Conservation (phyloP, 1,140 invertebrate genomes). For the Temnothorax nylanderi region DNA sequence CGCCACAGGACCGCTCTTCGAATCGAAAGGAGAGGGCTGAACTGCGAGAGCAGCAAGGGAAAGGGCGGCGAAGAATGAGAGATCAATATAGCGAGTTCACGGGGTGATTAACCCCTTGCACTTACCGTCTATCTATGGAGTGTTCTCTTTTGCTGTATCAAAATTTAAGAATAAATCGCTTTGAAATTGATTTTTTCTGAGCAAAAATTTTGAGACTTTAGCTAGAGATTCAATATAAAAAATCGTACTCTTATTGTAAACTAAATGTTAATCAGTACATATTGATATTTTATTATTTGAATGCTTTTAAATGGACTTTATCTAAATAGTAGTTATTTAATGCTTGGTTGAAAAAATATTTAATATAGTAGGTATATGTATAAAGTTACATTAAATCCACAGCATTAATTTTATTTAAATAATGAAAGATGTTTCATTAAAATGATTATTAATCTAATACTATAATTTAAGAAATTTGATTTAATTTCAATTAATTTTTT, state of each 20-base stretch:
- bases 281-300: neutral
- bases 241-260: neutral
- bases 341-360: neutral
- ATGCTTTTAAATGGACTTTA: neutral
- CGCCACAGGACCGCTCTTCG: slow-evolving; percentile 39
- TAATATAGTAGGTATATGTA: neutral
- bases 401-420: neutral
- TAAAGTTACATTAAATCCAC: neutral
- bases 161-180: neutral
- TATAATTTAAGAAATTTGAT: neutral
- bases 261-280: neutral
- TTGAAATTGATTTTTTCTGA: neutral
- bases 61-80: slow-evolving; percentile 51
- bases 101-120: slow-evolving; percentile 50
- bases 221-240: neutral
- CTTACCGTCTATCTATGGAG: neutral
- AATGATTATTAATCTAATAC: neutral
- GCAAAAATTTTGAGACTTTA: neutral
- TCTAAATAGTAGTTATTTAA: neutral
- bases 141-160: neutral
- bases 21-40: slow-evolving; percentile 40
- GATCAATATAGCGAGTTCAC: slow-evolving; percentile 54
- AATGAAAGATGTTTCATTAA: neutral
- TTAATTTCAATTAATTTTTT: neutral
- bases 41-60: slow-evolving; percentile 26